These are phyloP conservation scores for Muraenolepis orangiensis DNA, from an alignment of 2,797 vertebrate species.

Conservation along the genomic window DNA sequence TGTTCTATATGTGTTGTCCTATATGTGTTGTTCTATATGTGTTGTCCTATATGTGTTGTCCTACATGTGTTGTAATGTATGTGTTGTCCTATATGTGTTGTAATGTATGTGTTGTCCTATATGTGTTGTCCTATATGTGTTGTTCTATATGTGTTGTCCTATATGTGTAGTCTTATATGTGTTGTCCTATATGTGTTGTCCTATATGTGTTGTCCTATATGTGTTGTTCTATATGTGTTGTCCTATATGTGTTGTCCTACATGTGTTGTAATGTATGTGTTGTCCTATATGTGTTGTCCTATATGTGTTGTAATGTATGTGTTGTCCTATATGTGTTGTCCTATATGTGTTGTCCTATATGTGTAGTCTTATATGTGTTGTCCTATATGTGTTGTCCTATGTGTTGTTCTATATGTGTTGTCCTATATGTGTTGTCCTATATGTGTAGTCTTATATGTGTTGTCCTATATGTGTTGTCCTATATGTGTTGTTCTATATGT, in stretches of 20 bases:
- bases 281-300: neutral
- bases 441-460: conserved; percentile 1
- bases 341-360: neutral
- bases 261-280: neutral
- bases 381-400: neutral
- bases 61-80: neutral
- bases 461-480: neutral
- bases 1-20: neutral
- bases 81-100: neutral
- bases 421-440: neutral
- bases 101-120: neutral
- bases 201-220: neutral
- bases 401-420: conserved; percentile 1
- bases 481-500: conserved; percentile 1
- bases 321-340: neutral
- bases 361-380: conserved; percentile 1
- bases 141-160: neutral
- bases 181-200: neutral
- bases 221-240: conserved; percentile 1
- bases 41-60: neutral
- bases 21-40: conserved; percentile 1
- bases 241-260: neutral
- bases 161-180: conserved; percentile 1
- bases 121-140: neutral
- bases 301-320: neutral